Percentiles rank a stretch among this genome's conserved stretches.
These are phyloP conservation scores for Acanthisitta chloris DNA, from an alignment of 2,113 vertebrate genomes.

Conservation along the genomic window DNA sequence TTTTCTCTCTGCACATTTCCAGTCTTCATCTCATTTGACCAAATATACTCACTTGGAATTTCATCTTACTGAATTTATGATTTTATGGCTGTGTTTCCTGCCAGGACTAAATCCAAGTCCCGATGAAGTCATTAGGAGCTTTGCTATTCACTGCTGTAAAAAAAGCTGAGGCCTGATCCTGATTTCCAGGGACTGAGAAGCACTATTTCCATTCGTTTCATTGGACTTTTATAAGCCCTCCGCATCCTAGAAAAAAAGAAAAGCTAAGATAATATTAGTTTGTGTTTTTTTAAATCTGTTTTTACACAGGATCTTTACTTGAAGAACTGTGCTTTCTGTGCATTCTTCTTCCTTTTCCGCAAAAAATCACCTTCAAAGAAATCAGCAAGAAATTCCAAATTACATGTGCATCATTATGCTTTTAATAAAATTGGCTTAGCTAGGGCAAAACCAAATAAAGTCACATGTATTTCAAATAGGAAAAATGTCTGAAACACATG, in stretches of 20 bases:
- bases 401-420: neutral
- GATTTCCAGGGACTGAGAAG: neutral
- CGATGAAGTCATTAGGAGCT: constrained; percentile 29
- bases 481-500: constrained; percentile 41
- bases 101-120: constrained; percentile 24
- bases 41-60: constrained; percentile 47
- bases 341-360: neutral
- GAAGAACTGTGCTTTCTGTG: neutral
- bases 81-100: constrained; percentile 45
- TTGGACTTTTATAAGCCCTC: neutral
- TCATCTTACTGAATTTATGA: constrained; percentile 46
- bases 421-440: constrained; percentile 54
- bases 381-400: constrained; percentile 53
- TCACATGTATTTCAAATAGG: constrained; percentile 3
- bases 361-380: neutral
- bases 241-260: neutral
- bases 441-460: neutral
- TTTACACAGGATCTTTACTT: neutral
- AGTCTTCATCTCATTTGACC: constrained; percentile 22
- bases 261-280: neutral
- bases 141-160: neutral
- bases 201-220: neutral
- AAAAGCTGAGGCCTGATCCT: neutral
- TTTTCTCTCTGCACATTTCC: constrained; percentile 18
- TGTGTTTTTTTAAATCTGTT: neutral